A percentile compares a stretch with the other conserved stretches of the same genome.
phyloP scores from a whole-genome alignment of 2,113 vertebrate genomes.

The Ophthalmolycus amberensis region DNA sequence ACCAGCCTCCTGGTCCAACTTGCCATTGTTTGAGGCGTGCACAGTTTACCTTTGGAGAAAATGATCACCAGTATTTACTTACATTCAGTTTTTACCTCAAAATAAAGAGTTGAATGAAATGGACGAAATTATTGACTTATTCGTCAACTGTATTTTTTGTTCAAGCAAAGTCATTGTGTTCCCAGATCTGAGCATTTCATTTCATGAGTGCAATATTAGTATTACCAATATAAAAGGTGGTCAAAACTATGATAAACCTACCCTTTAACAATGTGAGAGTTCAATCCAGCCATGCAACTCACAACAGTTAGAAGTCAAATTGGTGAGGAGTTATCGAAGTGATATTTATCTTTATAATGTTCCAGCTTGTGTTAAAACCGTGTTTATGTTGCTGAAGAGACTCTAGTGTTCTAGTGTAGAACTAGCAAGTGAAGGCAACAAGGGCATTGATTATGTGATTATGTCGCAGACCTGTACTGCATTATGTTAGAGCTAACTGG shows the following conservation, averaged over 20 bases:
- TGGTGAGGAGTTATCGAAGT: background rate
- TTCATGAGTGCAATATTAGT: background rate
- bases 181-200: background rate
- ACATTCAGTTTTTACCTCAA: background rate
- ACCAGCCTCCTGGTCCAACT: background rate
- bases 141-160: background rate
- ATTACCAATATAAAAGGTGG: background rate
- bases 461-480: constrained; percentile 32
- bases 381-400: background rate
- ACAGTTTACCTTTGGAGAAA: background rate
- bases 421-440: constrained; percentile 21
- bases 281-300: constrained; percentile 10
- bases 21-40: background rate
- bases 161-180: background rate
- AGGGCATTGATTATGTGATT: constrained; percentile 29
- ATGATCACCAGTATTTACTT: background rate
- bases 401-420: constrained; percentile 2
- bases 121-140: background rate
- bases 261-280: background rate
- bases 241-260: background rate
- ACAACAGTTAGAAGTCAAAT: constrained; percentile 2
- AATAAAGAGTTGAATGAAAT: background rate
- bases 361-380: background rate
- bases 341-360: constrained; percentile 22
- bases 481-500: constrained; percentile 23